Evolutionary conservation across 2,113 vertebrate genomes (phyloP), one percentile per base, ranked within the genome.

Genomic region (Otus sunia): DNA sequence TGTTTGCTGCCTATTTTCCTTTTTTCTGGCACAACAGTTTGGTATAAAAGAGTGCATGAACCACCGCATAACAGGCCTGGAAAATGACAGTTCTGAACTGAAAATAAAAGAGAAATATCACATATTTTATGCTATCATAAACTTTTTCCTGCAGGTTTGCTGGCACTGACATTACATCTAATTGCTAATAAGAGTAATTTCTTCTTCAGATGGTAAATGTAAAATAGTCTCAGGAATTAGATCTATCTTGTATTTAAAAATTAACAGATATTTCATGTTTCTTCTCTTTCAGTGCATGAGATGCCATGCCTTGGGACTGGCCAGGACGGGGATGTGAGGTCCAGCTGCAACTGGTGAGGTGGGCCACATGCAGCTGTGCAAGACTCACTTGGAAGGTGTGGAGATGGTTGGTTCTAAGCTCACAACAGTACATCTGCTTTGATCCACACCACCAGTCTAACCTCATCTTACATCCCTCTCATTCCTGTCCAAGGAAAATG

Each of bases 231-330:
- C 2, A 90, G 59, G 32, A 93, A 62, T 56, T 19, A 91, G 86
- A 94, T 23, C 50, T 92, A 74, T 39, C 72, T 87, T 32, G 9
- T 95, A 91, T 81, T 96, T 93, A 90, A 97, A 85, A 97, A 93
- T 85, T 45, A 87, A 59, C 27, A 47, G 27, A 68, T 26, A 64
- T 90, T 56, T 79, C 36, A 64, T 12, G 43, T 82, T 59, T 82
- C 47, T 82, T 73, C 27, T 88, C 39, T 84, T 69, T 19, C 59
- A 80, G n/a, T 34, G 30, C 59, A 73, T 0, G 2, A 87, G 41
- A 62, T 58, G 11, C 58, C 78, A 78, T 1, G 6, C 0, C 0
- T 1, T 4, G 25, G 50, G 47, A 36, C 30, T 17, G 17, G 39
- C 11, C n/a, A 41, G 32, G 53, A 43, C 0, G 6, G 12, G 22